Conservation (phyloP, 2,113 vertebrate species). For the Typhlomys cinereus region DNA sequence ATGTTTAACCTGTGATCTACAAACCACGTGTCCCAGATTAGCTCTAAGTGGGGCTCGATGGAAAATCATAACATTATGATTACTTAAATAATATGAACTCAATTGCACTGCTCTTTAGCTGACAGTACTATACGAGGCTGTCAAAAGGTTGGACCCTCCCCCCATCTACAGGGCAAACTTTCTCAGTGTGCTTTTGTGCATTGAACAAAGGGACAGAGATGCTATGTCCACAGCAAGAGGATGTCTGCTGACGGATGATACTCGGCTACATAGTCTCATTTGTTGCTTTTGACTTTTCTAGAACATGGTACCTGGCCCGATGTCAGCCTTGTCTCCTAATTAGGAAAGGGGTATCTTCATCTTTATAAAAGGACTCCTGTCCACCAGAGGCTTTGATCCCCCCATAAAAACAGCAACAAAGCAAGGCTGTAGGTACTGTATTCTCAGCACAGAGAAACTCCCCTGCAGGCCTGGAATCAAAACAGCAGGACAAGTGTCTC, state of each 20-base stretch:
- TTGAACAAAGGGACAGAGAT: conserved; percentile 32
- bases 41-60: too few species aligned
- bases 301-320: neutral
- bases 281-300: neutral
- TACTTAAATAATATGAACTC: too few species aligned
- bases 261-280: neutral
- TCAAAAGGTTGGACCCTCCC: too few species aligned
- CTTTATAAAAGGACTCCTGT: neutral
- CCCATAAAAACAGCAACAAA: neutral
- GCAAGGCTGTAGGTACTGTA: neutral
- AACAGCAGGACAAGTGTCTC: neutral
- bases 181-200: conserved; percentile 48
- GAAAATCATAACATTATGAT: too few species aligned
- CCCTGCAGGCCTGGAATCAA: neutral
- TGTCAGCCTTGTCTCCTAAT: conserved; percentile 5
- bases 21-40: too few species aligned
- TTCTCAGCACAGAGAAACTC: neutral
- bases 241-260: neutral
- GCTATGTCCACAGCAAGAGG: neutral
- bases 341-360: neutral
- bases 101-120: too few species aligned
- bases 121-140: too few species aligned
- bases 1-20: too few species aligned
- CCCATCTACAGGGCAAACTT: conserved; percentile 67
- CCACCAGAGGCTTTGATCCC: neutral